phyloP scores from a whole-genome alignment of 2,797 vertebrate species.

The Toxotes lorentzi region DNA sequence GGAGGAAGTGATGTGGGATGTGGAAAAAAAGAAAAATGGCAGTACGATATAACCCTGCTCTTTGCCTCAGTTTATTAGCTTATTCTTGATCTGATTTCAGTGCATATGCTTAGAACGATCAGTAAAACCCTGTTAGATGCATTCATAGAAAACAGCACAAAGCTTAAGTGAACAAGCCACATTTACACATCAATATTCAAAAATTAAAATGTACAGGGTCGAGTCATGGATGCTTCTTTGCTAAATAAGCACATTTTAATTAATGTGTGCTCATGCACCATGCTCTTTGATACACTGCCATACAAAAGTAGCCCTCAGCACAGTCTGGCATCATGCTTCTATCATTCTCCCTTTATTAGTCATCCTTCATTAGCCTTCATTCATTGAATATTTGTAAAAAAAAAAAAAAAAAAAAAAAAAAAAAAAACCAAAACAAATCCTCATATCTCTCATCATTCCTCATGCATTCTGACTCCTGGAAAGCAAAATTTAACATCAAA shows the following conservation, averaged over 20 bases:
- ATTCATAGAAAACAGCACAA: conserved; percentile 28
- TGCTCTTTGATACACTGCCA: conserved; percentile 39
- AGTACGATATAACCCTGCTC: conserved; percentile 86
- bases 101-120: conserved; percentile 17
- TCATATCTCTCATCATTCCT: conserved; percentile 39
- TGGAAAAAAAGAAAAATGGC: conserved; percentile 79
- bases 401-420: background rate
- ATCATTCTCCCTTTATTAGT: conserved; percentile 44
- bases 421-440: no score
- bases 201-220: conserved; percentile 10
- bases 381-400: conserved; percentile 42
- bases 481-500: background rate
- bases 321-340: conserved; percentile 40
- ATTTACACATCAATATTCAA: conserved; percentile 9
- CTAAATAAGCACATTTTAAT: conserved; percentile 27
- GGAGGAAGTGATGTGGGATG: conserved; percentile 84
- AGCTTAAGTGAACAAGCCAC: background rate
- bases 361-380: conserved; percentile 47
- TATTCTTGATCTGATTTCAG: conserved; percentile 54
- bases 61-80: conserved; percentile 67
- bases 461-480: conserved; percentile 4
- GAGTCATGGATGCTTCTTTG: conserved; percentile 18
- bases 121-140: conserved; percentile 17
- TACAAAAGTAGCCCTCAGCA: conserved; percentile 49
- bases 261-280: conserved; percentile 36